Conservation (phyloP, 2,888 invertebrate genomes). For the Pseudococcus viburni region DNA sequence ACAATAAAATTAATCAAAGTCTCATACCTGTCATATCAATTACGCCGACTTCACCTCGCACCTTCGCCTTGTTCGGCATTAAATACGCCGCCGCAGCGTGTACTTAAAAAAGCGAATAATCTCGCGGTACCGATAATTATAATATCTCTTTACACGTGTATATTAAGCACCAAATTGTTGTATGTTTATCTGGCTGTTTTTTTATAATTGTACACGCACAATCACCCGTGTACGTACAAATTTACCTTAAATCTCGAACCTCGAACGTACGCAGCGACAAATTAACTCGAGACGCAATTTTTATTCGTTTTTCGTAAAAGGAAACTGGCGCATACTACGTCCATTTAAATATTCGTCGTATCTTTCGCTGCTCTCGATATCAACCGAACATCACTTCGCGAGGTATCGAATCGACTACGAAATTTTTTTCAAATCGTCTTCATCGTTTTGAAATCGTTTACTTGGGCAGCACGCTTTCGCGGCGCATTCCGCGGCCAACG, state of each 20-base stretch:
- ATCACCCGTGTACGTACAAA: neutral
- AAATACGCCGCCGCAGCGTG: neutral
- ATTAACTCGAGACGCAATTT: too few relatives aligned
- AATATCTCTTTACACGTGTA: constrained; percentile 36
- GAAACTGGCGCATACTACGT: too few relatives aligned
- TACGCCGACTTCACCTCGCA: neutral
- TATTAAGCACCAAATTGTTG: neutral
- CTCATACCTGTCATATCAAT: constrained; percentile 41
- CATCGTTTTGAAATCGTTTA: neutral
- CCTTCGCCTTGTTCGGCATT: neutral
- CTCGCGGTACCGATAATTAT: constrained; percentile 9
- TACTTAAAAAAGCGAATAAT: neutral
- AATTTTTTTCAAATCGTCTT: neutral
- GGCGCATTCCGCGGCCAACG: constrained; percentile 11
- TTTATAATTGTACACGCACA: neutral
- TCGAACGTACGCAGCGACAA: neutral
- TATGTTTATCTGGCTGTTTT: neutral
- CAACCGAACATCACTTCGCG: too few relatives aligned
- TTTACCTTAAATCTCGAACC: neutral
- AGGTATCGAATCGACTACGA: neutral
- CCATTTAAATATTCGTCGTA: too few relatives aligned
- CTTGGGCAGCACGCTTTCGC: constrained; percentile 11
- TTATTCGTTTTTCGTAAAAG: too few relatives aligned
- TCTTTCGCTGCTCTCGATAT: too few relatives aligned
- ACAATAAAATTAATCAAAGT: constrained; percentile 24